Conservation (phyloP, 1,140 invertebrate genomes). For the Heliconius hewitsoni region DNA sequence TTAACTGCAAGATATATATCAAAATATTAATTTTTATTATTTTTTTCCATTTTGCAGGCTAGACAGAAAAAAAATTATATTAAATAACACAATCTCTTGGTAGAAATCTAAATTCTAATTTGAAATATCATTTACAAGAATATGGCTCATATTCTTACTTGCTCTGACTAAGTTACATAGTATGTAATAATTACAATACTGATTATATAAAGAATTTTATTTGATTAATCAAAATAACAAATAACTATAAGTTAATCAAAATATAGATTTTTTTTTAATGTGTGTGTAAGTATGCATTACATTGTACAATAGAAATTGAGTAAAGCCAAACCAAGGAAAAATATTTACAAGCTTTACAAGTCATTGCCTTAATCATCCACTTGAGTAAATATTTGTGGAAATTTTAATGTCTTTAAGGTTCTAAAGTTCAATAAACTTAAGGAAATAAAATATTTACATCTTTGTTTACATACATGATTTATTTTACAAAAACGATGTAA, state of each 20-base stretch:
- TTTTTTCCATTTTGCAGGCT: background rate
- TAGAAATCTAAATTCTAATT: too few relatives aligned
- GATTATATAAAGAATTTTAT: too few relatives aligned
- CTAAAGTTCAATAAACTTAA: conserved; percentile 11
- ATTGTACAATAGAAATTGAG: background rate
- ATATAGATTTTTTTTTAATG: background rate
- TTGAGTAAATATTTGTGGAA: conserved; percentile 19
- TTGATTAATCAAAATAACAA: background rate
- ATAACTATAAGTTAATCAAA: background rate
- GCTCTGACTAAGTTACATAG: too few relatives aligned
- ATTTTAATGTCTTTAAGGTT: background rate
- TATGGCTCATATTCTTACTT: too few relatives aligned
- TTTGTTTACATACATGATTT: background rate
- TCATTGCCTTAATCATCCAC: conserved; percentile 3
- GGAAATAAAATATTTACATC: background rate
- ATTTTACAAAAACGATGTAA: background rate
- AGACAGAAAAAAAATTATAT: background rate
- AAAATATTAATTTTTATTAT: too few relatives aligned
- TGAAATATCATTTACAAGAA: too few relatives aligned
- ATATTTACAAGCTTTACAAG: background rate
- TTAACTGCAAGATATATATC: too few relatives aligned
- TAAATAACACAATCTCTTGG: too few relatives aligned
- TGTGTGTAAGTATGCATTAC: background rate
- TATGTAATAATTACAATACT: too few relatives aligned
- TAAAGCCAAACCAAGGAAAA: background rate